These are phyloP conservation scores for Acanthosepion esculentum DNA, from an alignment of 2,888 invertebrate genomes.

Conservation along the genomic window DNA sequence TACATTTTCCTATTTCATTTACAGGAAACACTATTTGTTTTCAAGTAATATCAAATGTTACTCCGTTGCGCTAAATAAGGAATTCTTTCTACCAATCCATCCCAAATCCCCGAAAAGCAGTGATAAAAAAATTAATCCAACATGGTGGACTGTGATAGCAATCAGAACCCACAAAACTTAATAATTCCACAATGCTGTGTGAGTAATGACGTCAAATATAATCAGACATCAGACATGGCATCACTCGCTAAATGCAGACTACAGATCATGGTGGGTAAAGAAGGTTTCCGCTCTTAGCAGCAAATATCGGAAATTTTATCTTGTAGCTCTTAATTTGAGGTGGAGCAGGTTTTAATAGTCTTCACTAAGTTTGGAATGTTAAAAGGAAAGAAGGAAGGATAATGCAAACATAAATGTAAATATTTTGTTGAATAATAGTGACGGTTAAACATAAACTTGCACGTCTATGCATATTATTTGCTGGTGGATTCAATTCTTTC, in stretches of 20 bases:
- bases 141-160: neutral
- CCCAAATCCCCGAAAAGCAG: neutral
- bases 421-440: too few species aligned
- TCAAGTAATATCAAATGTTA: neutral
- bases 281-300: neutral
- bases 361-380: neutral
- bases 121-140: neutral
- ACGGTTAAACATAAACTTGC: too few species aligned
- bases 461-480: too few species aligned
- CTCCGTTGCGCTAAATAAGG: neutral
- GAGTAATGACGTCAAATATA: neutral
- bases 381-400: neutral
- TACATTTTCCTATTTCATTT: neutral
- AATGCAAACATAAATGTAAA: neutral
- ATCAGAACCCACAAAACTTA: neutral
- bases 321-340: neutral
- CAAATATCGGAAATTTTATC: neutral
- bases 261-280: neutral
- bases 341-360: neutral
- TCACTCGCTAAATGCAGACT: neutral
- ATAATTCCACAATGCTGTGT: neutral
- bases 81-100: neutral
- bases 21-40: neutral
- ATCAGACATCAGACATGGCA: neutral
- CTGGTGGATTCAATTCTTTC: too few species aligned